Evolutionary conservation across 1,140 invertebrate species (phyloP).

Genomic region (Brachionus manjavacas): DNA sequence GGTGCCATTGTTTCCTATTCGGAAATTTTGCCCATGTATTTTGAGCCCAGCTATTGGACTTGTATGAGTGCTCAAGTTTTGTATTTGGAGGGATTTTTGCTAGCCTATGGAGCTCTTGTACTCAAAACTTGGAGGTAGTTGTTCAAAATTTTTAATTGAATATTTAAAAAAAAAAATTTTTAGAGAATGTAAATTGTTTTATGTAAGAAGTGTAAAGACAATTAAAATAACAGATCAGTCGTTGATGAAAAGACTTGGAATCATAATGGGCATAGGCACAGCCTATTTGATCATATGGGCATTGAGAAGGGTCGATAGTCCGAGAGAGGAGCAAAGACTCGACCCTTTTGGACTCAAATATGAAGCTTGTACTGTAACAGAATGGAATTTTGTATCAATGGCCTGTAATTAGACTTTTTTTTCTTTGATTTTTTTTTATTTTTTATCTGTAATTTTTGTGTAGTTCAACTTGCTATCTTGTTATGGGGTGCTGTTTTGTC

Average conservation of each 20-base stretch:
- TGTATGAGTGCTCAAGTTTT: constrained; percentile 21
- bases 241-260: constrained; percentile 1
- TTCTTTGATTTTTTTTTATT: background rate
- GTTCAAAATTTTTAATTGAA: background rate
- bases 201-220: constrained; percentile 39
- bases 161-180: background rate
- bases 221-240: constrained; percentile 15
- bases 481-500: constrained; percentile 38
- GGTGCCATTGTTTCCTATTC: constrained; percentile 40
- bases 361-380: constrained; percentile 22
- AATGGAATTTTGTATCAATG: constrained; percentile 42
- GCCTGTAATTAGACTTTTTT: background rate
- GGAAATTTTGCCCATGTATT: constrained; percentile 33
- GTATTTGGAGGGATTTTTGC: constrained; percentile 23
- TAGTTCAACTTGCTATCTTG: constrained; percentile 33
- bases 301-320: background rate
- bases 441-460: background rate
- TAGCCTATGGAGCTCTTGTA: constrained; percentile 40
- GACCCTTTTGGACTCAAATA: constrained; percentile 27
- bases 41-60: constrained; percentile 25
- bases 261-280: constrained; percentile 1
- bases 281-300: constrained; percentile 28
- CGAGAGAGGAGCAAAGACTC: background rate
- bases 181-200: constrained; percentile 42
- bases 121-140: constrained; percentile 34